Conservation (phyloP, 2,113 vertebrate genomes). For the Felis chaus region DNA sequence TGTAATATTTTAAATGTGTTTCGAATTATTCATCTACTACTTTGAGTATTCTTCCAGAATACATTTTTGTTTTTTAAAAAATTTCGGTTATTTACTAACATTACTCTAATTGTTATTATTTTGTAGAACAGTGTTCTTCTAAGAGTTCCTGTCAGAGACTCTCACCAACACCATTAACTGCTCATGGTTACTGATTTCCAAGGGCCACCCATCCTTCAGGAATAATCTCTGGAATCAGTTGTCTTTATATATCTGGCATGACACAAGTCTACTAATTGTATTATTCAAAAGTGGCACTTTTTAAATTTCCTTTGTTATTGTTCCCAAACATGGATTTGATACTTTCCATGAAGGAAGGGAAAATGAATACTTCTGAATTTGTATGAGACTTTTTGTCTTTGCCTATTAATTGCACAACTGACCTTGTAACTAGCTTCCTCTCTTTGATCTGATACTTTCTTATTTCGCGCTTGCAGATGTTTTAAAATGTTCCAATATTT, state of each 20-base stretch:
- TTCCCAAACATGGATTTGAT: constrained; percentile 17
- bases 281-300: neutral
- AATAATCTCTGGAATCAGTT: constrained; percentile 15
- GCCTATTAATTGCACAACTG: constrained; percentile 67
- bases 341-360: neutral
- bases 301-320: neutral
- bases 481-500: constrained; percentile 53
- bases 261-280: neutral
- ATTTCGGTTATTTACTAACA: neutral
- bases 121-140: neutral
- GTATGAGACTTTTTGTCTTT: constrained; percentile 36
- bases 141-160: neutral
- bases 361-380: neutral
- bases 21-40: constrained; percentile 21
- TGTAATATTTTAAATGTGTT: constrained; percentile 36
- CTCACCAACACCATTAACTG: neutral
- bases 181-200: neutral
- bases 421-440: constrained; percentile 69
- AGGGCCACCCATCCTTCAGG: neutral
- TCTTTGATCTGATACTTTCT: constrained; percentile 74
- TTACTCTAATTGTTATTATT: neutral
- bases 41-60: constrained; percentile 29
- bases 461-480: constrained; percentile 58
- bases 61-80: neutral
- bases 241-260: neutral